phyloP scores from a whole-genome alignment of 2,113 vertebrate species.

The Alosa alosa region DNA sequence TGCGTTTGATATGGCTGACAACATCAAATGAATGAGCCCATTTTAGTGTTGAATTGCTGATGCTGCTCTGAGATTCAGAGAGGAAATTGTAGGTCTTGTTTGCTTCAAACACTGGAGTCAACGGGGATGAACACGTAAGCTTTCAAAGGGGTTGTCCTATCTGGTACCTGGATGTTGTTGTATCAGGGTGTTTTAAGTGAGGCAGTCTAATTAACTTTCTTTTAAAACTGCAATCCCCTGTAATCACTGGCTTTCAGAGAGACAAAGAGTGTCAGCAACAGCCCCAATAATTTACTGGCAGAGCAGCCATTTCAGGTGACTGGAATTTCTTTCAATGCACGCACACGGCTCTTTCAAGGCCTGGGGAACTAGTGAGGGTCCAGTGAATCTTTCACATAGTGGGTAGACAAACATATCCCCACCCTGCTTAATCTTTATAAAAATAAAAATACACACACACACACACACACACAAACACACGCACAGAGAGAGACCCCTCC shows the following conservation, averaged over 20 bases:
- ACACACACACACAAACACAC: neutral
- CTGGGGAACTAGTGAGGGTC: neutral
- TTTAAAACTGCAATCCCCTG: neutral
- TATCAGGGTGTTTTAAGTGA: neutral
- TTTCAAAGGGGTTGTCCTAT: neutral
- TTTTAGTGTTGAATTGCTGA: neutral
- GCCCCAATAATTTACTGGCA: neutral
- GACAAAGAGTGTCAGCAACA: neutral
- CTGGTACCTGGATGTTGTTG: neutral
- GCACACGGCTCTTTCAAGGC: neutral
- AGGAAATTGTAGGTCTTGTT: neutral
- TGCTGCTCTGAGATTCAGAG: neutral
- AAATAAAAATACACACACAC: neutral
- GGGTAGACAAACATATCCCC: neutral
- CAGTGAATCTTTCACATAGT: neutral
- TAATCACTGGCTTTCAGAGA: neutral
- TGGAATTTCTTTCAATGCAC: neutral
- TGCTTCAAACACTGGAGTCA: neutral
- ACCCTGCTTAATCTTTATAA: neutral
- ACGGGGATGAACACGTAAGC: neutral
- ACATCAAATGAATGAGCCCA: neutral
- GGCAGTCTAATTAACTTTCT: neutral
- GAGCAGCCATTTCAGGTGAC: neutral
- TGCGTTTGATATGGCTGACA: neutral
- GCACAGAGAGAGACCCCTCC: neutral